Percentiles rank a stretch among this genome's conserved stretches.
Conservation (phyloP, 2,797 vertebrate genomes). For the Malacoctenus gilli region DNA sequence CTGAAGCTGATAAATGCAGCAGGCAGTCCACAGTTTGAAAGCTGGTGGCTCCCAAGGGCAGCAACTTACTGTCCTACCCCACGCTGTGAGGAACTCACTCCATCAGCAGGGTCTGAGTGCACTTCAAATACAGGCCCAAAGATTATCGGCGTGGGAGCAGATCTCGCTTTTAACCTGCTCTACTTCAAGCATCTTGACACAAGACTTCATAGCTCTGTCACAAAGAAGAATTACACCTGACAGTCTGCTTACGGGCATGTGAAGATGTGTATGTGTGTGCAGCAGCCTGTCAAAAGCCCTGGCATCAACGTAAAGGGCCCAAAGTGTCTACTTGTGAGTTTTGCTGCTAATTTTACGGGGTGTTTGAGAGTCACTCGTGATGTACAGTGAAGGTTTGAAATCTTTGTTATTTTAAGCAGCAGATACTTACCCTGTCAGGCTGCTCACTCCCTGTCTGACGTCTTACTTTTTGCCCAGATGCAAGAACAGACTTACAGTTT, state of each 20-base stretch:
- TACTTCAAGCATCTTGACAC: conserved; percentile 67
- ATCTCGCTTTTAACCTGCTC: conserved; percentile 54
- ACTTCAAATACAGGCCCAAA: conserved; percentile 68
- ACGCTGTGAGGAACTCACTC: conserved; percentile 54
- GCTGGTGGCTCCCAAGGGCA: conserved; percentile 46
- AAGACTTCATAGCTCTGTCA: conserved; percentile 64
- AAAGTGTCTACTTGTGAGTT: conserved; percentile 22
- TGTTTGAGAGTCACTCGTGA: conserved; percentile 1
- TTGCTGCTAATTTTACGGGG: conserved; percentile 27
- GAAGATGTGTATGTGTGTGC: conserved; percentile 27
- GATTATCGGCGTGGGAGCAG: conserved; percentile 57
- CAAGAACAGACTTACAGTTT: too few species aligned
- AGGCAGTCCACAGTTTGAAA: conserved; percentile 44
- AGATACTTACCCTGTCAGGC: neutral
- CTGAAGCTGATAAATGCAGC: conserved; percentile 23
- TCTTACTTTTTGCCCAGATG: too few species aligned
- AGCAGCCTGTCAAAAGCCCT: conserved; percentile 49
- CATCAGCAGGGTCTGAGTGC: conserved; percentile 68
- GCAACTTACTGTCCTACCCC: conserved; percentile 42
- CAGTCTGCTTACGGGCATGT: conserved; percentile 53
- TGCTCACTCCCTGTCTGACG: neutral
- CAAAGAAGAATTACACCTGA: conserved; percentile 67
- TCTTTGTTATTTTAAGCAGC: neutral
- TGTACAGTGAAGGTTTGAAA: neutral
- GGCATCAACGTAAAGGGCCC: conserved; percentile 32